Conservation (phyloP, 1,140 invertebrate genomes). For the Leptopilina boulardi region DNA sequence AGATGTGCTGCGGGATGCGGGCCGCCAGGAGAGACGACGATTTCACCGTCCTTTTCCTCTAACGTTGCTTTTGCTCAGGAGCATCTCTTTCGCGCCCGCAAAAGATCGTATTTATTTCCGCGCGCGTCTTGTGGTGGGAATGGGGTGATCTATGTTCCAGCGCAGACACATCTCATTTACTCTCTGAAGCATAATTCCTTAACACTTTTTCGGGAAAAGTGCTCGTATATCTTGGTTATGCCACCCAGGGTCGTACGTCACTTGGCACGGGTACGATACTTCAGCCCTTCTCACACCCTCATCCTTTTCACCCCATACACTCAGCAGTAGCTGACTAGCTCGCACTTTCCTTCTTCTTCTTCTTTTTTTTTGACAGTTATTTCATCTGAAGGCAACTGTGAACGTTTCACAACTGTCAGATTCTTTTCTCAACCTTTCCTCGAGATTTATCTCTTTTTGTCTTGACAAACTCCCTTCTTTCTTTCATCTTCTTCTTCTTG, state of each 20-base stretch:
- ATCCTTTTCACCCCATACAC: background rate
- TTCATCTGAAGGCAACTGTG: constrained; percentile 28
- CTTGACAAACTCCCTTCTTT: background rate
- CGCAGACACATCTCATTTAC: constrained; percentile 75
- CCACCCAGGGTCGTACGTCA: constrained; percentile 48
- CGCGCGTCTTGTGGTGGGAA: constrained; percentile 62
- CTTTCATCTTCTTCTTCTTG: background rate
- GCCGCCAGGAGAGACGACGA: constrained; percentile 58
- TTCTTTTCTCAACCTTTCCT: constrained; percentile 18
- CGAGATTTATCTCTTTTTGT: constrained; percentile 3
- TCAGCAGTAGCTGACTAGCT: constrained; percentile 26
- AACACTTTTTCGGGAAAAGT: constrained; percentile 71
- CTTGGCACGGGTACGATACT: constrained; percentile 14
- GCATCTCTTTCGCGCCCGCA: constrained; percentile 39
- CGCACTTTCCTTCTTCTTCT: constrained; percentile 25
- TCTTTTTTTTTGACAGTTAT: constrained; percentile 39
- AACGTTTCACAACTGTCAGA: constrained; percentile 35
- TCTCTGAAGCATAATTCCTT: constrained; percentile 73
- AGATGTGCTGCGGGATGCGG: constrained; percentile 70
- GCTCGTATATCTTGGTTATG: constrained; percentile 73
- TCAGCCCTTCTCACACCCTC: background rate
- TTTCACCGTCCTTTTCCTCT: constrained; percentile 57
- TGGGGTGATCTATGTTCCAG: constrained; percentile 73
- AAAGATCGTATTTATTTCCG: constrained; percentile 73
- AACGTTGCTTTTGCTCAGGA: constrained; percentile 37